Base-by-base conservation (phyloP, 2,888 invertebrate species). In the Rutpela maculata region DNA sequence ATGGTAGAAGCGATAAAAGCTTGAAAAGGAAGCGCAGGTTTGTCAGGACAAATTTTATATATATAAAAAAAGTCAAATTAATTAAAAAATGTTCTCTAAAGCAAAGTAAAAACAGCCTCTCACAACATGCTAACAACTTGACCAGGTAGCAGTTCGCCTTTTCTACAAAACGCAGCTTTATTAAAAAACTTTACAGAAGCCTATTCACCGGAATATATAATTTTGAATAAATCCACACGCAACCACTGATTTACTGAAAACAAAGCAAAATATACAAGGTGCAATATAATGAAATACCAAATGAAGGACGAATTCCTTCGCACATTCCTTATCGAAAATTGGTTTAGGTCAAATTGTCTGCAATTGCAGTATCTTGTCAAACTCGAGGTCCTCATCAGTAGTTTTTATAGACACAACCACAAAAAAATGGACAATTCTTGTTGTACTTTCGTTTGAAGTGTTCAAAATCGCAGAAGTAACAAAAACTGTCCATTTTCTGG, bases 81-180 rank as follows among this genome's bases (percentile, higher is more conserved):
- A 70, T 70, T 59, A 65, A 31, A 57, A 70, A 50, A 60, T 43
- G 38, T 60, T 70, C 18, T 62, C 60, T 62, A 75, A 75, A 78
- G 68, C 70, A 74, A 74, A 67, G 66, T 68, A 75, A 79, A 76
- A 74, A 72, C 80, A 81, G 78, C 78, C 81, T 76, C 81, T 90
- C 90, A 90, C 91, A 91, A 91, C 91, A 90, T 91, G 91, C 91
- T 90, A 90, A 90, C 91, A 91, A 90, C 90, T 87, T 86, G 83
- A 84, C 85, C 83, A 86, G 89, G 89, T 89, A 90, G 90, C 89
- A 89, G 89, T 89, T 89, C 86, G 88, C 84, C 84, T 85, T 86
- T 84, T 82, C 84, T 80, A 84, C 80, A 81, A 78, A 79, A 80
- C 85, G 84, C 82, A 84, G 78, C 78, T 79, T 81, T 78, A 79